Evolutionary conservation across 2,888 invertebrate genomes (phyloP).

Genomic region (Mechanitis mazaeus): DNA sequence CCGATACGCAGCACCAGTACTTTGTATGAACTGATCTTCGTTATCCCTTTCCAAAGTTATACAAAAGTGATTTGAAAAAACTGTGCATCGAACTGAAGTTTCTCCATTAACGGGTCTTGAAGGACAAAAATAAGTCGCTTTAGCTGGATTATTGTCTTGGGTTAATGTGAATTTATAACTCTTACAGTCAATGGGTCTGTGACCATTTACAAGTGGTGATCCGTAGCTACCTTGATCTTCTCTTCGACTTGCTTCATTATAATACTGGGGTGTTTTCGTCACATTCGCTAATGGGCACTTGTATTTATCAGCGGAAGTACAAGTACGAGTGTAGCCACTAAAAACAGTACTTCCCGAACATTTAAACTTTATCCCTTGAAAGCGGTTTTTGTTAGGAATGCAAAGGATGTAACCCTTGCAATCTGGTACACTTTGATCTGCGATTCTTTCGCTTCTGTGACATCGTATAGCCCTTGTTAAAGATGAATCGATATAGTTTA

Average conservation of each 20-base stretch:
- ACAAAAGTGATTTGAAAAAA: constrained; percentile 68
- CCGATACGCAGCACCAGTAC: constrained; percentile 46
- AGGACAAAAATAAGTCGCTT: constrained; percentile 64
- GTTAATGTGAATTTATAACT: constrained; percentile 65
- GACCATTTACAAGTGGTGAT: constrained; percentile 24
- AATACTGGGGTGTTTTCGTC: constrained; percentile 42
- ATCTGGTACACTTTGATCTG: constrained; percentile 59
- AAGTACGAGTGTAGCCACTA: constrained; percentile 59
- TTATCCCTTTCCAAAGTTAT: constrained; percentile 58
- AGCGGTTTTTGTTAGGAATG: constrained; percentile 60
- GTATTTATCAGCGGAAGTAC: constrained; percentile 59
- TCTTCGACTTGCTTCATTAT: constrained; percentile 40
- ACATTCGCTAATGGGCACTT: constrained; percentile 52
- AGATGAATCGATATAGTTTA: constrained; percentile 57
- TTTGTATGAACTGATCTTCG: constrained; percentile 55
- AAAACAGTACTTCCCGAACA: constrained; percentile 66
- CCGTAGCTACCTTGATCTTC: constrained; percentile 32
- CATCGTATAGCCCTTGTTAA: constrained; percentile 52
- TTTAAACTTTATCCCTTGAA: constrained; percentile 67
- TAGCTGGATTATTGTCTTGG: constrained; percentile 47
- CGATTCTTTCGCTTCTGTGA: constrained; percentile 59
- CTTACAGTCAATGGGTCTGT: constrained; percentile 60
- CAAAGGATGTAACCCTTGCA: constrained; percentile 71
- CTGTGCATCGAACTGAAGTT: constrained; percentile 52
- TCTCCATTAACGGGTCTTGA: constrained; percentile 53